Conservation (phyloP, 1,140 invertebrate genomes). For the Medauroidea extradentata region DNA sequence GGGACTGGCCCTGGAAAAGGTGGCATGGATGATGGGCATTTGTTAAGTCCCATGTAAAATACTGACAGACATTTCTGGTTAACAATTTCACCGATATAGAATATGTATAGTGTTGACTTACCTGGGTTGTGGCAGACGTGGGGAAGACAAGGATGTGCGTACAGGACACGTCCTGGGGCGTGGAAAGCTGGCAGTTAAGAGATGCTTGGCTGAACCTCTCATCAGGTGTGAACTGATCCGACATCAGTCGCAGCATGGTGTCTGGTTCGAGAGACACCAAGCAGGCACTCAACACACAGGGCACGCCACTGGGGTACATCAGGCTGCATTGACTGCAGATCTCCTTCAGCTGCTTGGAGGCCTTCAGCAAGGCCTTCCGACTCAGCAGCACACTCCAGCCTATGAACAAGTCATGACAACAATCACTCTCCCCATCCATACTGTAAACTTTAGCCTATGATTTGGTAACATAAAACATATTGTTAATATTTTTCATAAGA, state of each 20-base stretch:
- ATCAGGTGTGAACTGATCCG: conserved; percentile 91
- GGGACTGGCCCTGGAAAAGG: no score
- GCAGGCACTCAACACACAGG: conserved; percentile 93
- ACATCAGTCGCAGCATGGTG: conserved; percentile 86
- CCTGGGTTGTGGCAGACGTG: conserved; percentile 93
- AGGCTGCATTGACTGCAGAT: conserved; percentile 85
- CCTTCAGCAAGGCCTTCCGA: conserved; percentile 81
- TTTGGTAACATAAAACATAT: no score
- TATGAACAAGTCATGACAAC: conserved; percentile 24
- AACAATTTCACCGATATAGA: no score
- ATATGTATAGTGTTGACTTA: no score
- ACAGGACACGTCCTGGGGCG: conserved; percentile 90
- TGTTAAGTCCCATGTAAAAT: no score
- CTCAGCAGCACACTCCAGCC: conserved; percentile 93
- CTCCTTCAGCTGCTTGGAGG: conserved; percentile 83
- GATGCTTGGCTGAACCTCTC: conserved; percentile 82
- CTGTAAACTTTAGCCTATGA: no score
- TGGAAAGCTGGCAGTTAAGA: conserved; percentile 78
- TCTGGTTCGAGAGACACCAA: conserved; percentile 96
- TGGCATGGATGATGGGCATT: no score
- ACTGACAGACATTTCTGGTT: no score
- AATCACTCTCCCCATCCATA: no score
- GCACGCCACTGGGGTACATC: conserved; percentile 72
- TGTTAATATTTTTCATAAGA: no score
- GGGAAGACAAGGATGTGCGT: conserved; percentile 99